These are phyloP conservation scores for Augochlorella aurata DNA, from an alignment of 2,888 invertebrate genomes.

Conservation along the genomic window DNA sequence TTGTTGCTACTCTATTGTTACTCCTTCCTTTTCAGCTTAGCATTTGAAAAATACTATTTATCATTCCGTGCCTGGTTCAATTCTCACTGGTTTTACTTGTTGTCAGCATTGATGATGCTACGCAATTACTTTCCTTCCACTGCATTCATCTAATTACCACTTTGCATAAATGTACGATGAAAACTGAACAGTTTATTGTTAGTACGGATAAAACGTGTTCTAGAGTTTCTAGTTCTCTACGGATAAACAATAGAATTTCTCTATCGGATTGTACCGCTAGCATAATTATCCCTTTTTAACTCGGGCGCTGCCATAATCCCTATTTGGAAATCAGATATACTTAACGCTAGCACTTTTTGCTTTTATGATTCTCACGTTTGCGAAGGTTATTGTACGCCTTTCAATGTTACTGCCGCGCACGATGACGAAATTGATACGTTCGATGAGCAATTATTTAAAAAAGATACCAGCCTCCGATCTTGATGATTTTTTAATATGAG, in stretches of 20 bases:
- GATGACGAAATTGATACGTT: background rate
- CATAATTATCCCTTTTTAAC: constrained; percentile 4
- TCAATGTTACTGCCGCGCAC: background rate
- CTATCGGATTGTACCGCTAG: constrained; percentile 17
- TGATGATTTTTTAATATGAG: no score
- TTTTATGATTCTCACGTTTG: background rate
- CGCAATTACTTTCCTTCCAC: background rate
- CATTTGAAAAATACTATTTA: background rate
- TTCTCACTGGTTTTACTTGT: background rate
- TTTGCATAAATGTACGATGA: background rate
- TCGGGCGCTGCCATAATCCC: background rate
- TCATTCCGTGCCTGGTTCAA: background rate
- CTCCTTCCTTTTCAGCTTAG: background rate
- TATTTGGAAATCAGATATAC: background rate
- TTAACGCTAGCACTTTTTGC: background rate
- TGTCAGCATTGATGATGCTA: background rate
- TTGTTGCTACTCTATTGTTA: no score
- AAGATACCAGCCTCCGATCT: no score
- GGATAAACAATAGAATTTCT: constrained; percentile 11
- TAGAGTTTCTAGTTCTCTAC: background rate
- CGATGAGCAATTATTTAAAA: background rate
- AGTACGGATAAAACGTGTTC: background rate
- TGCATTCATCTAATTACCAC: background rate
- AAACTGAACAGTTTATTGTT: background rate
- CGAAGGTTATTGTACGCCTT: background rate